These are phyloP conservation scores for Craniophora ligustri DNA, from an alignment of 2,888 invertebrate species.

Conservation along the genomic window DNA sequence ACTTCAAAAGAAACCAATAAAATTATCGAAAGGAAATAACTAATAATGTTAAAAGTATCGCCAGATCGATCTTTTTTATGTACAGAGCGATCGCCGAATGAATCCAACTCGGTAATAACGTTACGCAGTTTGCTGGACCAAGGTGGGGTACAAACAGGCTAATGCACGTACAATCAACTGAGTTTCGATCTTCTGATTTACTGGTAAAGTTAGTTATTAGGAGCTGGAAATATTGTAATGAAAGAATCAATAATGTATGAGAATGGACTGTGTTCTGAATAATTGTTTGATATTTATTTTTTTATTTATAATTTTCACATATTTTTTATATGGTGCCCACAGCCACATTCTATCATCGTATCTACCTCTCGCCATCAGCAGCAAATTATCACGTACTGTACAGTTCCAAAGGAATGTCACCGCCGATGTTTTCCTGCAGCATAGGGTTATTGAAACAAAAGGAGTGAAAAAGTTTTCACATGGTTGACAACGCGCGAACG, in stretches of 20 bases:
- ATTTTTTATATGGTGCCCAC: no score
- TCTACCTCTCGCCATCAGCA: no score
- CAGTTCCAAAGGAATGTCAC: no score
- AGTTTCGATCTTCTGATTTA: slow-evolving; percentile 46
- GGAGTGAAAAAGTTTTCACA: no score
- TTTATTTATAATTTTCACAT: no score
- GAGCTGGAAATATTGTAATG: slow-evolving; percentile 21
- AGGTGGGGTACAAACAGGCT: slow-evolving; percentile 51
- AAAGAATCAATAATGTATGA: slow-evolving; percentile 22
- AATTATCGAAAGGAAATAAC: slow-evolving; percentile 24
- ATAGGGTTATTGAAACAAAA: no score
- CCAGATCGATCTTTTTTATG: slow-evolving; percentile 38
- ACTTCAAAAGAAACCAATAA: slow-evolving; percentile 25
- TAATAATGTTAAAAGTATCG: slow-evolving; percentile 33
- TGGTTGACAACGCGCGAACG: no score
- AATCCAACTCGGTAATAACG: slow-evolving; percentile 55
- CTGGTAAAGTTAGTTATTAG: slow-evolving; percentile 36
- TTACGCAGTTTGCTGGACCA: slow-evolving; percentile 55
- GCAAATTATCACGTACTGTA: no score
- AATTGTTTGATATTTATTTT: no score
- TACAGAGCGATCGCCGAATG: slow-evolving; percentile 40
- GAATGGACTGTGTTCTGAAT: background rate
- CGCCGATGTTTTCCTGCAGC: no score
- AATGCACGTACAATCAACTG: slow-evolving; percentile 53
- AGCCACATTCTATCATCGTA: no score